Evolutionary conservation across 2,113 vertebrate genomes (phyloP).

Genomic region (Ranitomeya variabilis): DNA sequence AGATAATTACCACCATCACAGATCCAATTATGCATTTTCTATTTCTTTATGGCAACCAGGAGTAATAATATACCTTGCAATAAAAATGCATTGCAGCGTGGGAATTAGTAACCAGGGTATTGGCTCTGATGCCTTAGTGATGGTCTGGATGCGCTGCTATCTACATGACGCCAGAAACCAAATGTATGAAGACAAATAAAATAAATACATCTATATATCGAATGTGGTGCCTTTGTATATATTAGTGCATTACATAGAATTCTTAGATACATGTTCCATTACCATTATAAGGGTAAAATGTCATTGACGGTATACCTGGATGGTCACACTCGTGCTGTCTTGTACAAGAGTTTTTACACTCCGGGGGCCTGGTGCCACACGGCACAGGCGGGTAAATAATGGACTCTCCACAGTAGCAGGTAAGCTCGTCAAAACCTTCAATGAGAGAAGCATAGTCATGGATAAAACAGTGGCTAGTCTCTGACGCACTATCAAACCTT

Average conservation of each 20-base stretch:
- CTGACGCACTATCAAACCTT: not conserved
- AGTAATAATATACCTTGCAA: not conserved
- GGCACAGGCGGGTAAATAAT: conserved; percentile 93
- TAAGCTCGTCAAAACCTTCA: conserved; percentile 94
- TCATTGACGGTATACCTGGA: conserved; percentile 75
- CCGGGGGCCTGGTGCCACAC: conserved; percentile 93
- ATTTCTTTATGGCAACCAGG: not conserved
- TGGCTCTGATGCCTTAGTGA: not conserved
- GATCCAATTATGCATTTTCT: not conserved
- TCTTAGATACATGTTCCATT: no score
- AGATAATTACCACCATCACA: conserved; percentile 4
- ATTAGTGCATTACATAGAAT: no score
- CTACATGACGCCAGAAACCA: not conserved
- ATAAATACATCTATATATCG: no score
- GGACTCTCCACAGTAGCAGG: conserved; percentile 90
- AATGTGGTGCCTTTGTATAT: no score
- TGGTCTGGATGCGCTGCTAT: not conserved
- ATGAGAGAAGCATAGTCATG: conserved; percentile 46
- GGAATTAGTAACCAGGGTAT: not conserved
- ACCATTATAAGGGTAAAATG: not conserved
- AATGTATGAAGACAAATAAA: not conserved
- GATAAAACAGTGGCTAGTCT: not conserved
- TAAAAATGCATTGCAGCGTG: not conserved
- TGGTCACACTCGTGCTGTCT: conserved; percentile 93
- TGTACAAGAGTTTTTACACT: conserved; percentile 90